Evolutionary conservation across 2,888 invertebrate species (phyloP), one percentile per base, ranked within the genome.

Genomic region (Chrysolina americana): DNA sequence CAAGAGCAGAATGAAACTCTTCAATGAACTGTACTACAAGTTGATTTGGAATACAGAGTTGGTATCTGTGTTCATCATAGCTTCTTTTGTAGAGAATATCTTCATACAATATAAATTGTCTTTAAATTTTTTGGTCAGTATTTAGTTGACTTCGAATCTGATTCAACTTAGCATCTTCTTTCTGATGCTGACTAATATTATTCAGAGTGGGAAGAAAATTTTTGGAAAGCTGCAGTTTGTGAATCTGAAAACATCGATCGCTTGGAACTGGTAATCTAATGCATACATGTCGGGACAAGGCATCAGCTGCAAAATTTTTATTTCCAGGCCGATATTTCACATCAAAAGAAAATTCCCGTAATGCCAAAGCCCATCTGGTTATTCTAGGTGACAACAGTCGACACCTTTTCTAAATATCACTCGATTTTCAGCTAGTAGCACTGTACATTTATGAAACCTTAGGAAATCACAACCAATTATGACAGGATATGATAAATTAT

Each of bases 81-180:
- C 62, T 23, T 62, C 62, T 62, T 13, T 62, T 28, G 23, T 62
- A 62, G 23, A 62, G 62, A n/a, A 62, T 23, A n/a, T 28, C 62
- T 28, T 28, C n/a, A 62, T 62, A 13, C 11, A 62, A 2, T 23
- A 62, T 62, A 36, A 62, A 62, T 62, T 28, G 62, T 62, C 17
- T 21, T 28, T 28, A 3, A 8, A 62, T 13, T 15, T 62, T 62
- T 28, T 21, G 4, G n/a, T 28, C 62, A 11, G 62, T 62, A 21
- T 36, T 28, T 5, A 62, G 62, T 28, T 6, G 21, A 10, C 23
- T 23, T 17, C 36, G 15, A 62, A 62, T 62, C 36, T 62, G 62
- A 15, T n/a, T 62, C 13, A 28, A 36, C 19, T 59, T 59, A 13
- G 15, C 59, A 59, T 59, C 59, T 13, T 59, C 9, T 19, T 19